These are phyloP conservation scores for Montifringilla adamsi DNA, from an alignment of 2,113 vertebrate genomes.

Conservation along the genomic window DNA sequence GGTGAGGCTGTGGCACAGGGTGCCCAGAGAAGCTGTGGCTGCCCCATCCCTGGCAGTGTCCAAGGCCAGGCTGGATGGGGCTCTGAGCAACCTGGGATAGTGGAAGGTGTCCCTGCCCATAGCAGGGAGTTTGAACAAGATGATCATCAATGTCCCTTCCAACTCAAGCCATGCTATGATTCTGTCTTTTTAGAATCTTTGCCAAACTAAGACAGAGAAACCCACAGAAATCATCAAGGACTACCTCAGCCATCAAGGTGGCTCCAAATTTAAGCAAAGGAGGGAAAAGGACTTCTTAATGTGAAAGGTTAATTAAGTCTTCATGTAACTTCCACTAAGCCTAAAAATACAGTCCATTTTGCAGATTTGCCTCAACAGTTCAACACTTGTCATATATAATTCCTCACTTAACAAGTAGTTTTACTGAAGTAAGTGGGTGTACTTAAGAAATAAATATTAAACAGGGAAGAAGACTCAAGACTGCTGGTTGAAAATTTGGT, in stretches of 20 bases:
- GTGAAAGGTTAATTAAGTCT: conserved; percentile 24
- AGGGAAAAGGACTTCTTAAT: background rate
- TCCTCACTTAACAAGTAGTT: background rate
- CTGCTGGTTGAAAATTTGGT: background rate
- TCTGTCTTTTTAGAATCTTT: background rate
- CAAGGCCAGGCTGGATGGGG: background rate
- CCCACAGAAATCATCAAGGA: background rate
- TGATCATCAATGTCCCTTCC: background rate
- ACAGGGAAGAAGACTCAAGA: background rate
- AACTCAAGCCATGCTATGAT: background rate
- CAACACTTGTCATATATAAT: background rate
- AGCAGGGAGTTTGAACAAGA: background rate
- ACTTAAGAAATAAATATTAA: conserved; percentile 17
- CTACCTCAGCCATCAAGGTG: background rate
- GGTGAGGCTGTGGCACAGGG: fast-evolving
- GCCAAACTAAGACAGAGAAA: background rate
- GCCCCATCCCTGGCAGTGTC: background rate
- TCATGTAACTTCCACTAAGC: background rate
- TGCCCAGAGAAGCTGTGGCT: background rate
- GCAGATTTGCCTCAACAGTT: background rate
- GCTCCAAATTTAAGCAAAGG: background rate
- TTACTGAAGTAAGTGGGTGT: background rate
- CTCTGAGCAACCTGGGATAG: fast-evolving
- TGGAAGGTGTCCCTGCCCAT: background rate
- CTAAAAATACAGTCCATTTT: background rate